Base-by-base conservation (phyloP, 2,888 invertebrate species). In the Congeria kusceri region DNA sequence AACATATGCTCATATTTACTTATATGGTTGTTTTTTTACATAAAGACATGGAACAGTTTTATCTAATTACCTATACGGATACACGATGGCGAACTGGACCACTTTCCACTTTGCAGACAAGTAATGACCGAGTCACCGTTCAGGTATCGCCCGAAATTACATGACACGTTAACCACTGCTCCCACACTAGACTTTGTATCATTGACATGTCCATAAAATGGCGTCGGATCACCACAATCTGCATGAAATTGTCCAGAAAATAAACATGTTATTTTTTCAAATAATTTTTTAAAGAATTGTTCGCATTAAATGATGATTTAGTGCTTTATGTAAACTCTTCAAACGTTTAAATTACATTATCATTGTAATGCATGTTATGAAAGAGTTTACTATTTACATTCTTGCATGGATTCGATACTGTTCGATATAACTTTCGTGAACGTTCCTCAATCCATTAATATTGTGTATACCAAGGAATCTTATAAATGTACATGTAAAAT, bases 191-290 rank as follows among this genome's bases (percentile, higher is more conserved):
- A 61, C 3, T 13, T 5, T n/a, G 67, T 23, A 4, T 23, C 23
- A 25, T 53, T 63, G 27, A 25, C 20, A 13, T 25, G 11, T 5
- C 74, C 68, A 56, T 74, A 27, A 1, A 9, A 18, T 15, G 72
- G 65, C 32, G 27, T 72, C 7, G 72, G 72, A 47, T 72, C 72
- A n/a, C 59, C 72, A 49, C 72, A 72, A 56, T 71, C 71, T 71
- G 46, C 47, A 53, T 28, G 13, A 29, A 44, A 29, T 39, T 13
- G n/a, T n/a, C n/a, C n/a, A n/a, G n/a, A n/a, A n/a, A n/a, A n/a
- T n/a, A n/a, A n/a, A n/a, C n/a, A n/a, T n/a, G n/a, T n/a, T n/a
- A n/a, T n/a, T n/a, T n/a, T n/a, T n/a, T n/a, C n/a, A n/a, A n/a
- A n/a, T n/a, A n/a, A n/a, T n/a, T n/a, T n/a, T n/a, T n/a, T n/a